Conservation (phyloP, 2,888 invertebrate species). For the Danaus chrysippus region DNA sequence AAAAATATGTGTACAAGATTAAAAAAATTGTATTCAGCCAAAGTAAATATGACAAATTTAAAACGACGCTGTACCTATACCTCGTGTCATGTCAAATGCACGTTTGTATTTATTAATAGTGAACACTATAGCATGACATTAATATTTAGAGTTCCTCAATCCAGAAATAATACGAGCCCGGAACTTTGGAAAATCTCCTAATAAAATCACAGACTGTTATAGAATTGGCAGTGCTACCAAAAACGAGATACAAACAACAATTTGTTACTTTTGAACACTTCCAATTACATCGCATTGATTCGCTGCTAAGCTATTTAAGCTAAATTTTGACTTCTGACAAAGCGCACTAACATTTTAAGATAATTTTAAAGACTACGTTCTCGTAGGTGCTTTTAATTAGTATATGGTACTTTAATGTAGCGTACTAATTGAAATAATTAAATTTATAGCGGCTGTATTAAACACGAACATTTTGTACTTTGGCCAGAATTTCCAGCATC, state of each 20-base stretch:
- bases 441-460: too few species aligned
- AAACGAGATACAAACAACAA: conserved; percentile 20
- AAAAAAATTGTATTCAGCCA: neutral
- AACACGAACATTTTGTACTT: neutral
- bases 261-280: conserved; percentile 25
- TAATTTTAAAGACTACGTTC: too few species aligned
- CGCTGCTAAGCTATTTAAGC: too few species aligned
- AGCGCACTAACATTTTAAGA: too few species aligned
- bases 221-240: conserved; percentile 32
- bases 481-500: neutral
- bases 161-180: conserved; percentile 34
- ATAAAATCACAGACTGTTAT: conserved; percentile 34
- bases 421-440: too few species aligned
- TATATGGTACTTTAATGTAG: too few species aligned
- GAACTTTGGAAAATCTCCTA: conserved; percentile 34
- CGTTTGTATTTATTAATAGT: conserved; percentile 32
- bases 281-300: neutral
- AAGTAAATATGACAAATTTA: conserved; percentile 15
- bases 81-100: conserved; percentile 28
- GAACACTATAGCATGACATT: conserved; percentile 29
- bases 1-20: too few species aligned
- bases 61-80: conserved; percentile 27
- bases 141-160: conserved; percentile 31
- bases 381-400: too few species aligned
- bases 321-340: too few species aligned